Percentiles rank a stretch among this genome's conserved stretches.
Evolutionary conservation across 2,797 vertebrate genomes (phyloP).

Genomic region (Pseudocheirus occidentalis): DNA sequence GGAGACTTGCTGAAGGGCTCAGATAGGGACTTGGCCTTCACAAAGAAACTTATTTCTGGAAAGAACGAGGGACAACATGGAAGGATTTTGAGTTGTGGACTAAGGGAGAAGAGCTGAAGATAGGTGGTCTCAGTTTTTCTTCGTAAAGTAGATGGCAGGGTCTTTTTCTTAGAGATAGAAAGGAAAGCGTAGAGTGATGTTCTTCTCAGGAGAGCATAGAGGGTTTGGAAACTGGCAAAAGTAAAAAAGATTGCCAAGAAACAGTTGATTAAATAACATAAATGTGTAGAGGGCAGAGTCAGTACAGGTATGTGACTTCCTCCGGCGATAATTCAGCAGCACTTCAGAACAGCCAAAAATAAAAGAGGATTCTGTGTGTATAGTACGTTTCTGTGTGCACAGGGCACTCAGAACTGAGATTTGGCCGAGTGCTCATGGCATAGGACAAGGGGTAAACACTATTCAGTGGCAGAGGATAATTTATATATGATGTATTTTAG

Average conservation of each 20-base stretch:
- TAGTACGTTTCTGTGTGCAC: not conserved
- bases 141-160: not conserved
- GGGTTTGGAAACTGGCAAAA: not conserved
- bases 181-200: not conserved
- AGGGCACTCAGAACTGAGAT: not conserved
- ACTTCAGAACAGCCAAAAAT: not conserved
- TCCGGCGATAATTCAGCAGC: not conserved
- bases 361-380: not conserved
- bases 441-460: not conserved
- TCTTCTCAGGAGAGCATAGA: not conserved
- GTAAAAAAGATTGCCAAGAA: not conserved
- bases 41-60: not conserved
- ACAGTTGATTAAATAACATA: not conserved
- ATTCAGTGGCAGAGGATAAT: not conserved
- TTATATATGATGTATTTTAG: not conserved
- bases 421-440: too few species aligned
- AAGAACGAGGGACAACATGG: not conserved
- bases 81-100: not conserved
- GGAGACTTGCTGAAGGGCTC: not conserved
- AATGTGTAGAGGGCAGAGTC: not conserved
- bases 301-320: not conserved
- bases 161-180: not conserved
- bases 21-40: not conserved
- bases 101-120: not conserved
- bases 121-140: not conserved